A percentile compares a stretch with the other conserved stretches of the same genome.
These are phyloP conservation scores for Tachystola acroxantha DNA, from an alignment of 2,888 invertebrate genomes.

Conservation along the genomic window DNA sequence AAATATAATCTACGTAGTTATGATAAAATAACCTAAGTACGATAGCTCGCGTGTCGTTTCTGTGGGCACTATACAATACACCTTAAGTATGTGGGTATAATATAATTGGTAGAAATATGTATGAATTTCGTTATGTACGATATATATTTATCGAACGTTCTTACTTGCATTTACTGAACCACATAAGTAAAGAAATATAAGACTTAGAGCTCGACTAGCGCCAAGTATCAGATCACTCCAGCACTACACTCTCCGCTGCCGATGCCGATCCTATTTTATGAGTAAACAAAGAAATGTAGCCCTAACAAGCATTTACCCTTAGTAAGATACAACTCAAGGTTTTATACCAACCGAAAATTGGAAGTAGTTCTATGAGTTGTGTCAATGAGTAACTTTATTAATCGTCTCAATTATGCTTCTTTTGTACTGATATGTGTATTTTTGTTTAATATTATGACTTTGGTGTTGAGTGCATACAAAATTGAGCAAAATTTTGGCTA, in stretches of 20 bases:
- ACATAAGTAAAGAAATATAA: slow-evolving; percentile 29
- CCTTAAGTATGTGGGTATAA: neutral
- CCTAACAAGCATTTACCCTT: neutral
- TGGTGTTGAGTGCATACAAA: slow-evolving; percentile 74
- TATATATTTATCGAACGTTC: no score
- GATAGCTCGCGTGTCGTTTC: neutral
- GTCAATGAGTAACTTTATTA: neutral
- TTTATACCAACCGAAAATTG: neutral
- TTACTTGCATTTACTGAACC: slow-evolving; percentile 21
- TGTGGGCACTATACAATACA: neutral
- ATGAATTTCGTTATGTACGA: no score
- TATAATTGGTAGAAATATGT: no score
- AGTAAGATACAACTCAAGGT: neutral
- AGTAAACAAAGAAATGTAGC: neutral
- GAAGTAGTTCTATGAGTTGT: neutral
- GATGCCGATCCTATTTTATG: slow-evolving; percentile 15
- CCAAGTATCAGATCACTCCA: slow-evolving; percentile 21
- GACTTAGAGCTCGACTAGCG: slow-evolving; percentile 54
- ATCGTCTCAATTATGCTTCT: slow-evolving; percentile 52
- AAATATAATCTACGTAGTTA: no score
- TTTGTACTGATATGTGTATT: slow-evolving; percentile 72
- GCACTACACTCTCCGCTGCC: slow-evolving; percentile 11
- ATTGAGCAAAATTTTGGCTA: slow-evolving; percentile 77
- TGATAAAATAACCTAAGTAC: neutral
- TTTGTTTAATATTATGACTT: slow-evolving; percentile 70